Conservation (phyloP, 2,888 invertebrate genomes). For the Enchytraeus crypticus region DNA sequence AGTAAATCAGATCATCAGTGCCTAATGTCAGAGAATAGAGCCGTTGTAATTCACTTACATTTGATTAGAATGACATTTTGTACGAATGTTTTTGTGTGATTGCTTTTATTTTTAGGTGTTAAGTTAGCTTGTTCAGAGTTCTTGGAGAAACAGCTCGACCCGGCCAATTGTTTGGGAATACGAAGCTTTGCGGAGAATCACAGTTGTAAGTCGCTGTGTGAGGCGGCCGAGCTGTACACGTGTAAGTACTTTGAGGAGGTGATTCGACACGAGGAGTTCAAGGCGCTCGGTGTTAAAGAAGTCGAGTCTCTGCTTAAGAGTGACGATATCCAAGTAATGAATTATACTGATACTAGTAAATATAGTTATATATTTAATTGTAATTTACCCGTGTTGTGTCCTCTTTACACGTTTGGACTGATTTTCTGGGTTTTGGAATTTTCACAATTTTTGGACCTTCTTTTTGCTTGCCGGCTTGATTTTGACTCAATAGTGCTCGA, state of each 20-base stretch:
- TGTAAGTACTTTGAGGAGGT: slow-evolving; percentile 41
- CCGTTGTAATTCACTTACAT: no score
- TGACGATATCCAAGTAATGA: slow-evolving; percentile 43
- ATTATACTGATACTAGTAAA: background rate
- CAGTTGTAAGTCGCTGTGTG: slow-evolving; percentile 35
- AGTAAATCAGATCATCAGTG: no score
- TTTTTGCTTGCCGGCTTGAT: no score
- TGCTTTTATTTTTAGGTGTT: no score
- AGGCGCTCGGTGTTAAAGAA: slow-evolving; percentile 36
- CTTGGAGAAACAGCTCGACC: slow-evolving; percentile 45
- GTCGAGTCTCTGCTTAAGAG: slow-evolving; percentile 38
- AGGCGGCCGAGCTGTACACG: slow-evolving; percentile 38
- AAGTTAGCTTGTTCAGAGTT: slow-evolving; percentile 45
- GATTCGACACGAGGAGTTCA: slow-evolving; percentile 40
- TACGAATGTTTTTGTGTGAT: no score
- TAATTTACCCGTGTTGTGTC: background rate
- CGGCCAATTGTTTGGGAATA: slow-evolving; percentile 45
- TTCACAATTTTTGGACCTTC: no score
- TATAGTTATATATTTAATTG: background rate
- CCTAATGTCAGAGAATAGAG: no score
- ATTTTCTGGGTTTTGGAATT: no score
- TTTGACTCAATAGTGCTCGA: no score
- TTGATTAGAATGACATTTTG: no score
- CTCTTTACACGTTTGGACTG: no score
- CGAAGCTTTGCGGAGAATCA: slow-evolving; percentile 47